Base-by-base conservation (phyloP, 1,140 invertebrate species). In the Ooceraea biroi region DNA sequence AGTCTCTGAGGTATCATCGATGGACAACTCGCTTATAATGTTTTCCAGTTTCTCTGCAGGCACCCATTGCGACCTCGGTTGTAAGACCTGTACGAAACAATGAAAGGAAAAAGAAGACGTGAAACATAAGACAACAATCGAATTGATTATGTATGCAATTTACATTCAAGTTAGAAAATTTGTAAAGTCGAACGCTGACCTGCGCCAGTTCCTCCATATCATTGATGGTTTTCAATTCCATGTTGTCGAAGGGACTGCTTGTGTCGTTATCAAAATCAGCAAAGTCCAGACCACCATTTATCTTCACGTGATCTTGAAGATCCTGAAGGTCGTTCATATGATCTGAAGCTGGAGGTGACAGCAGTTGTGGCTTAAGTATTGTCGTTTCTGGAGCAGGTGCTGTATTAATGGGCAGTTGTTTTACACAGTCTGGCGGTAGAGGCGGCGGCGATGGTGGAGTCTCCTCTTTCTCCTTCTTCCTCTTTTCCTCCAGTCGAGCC, bases 211-310 rank as follows among this genome's bases (percentile, higher is more conserved):
- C 96, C 93, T 98, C 97, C 94, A 98, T 96, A 92, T 98, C 97
- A 94, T 98, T 98, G 57, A 98, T 97, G 50, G 97, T 98, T 94
- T 98, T 98, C 41, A 98, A 92, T 95, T 98, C 97, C 93, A 98
- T 96, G 94, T 98, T 97, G 95, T 98, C 98, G 94, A 98, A 98
- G 0, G 98, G 98, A 92, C 97, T 98, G 19, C 97, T 98, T 65
- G 97, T 98, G 92, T 98, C 97, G 92, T 97, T 96, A 94, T 98
- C 97, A 95, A 98, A 98, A 91, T 98, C 97, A 57, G 96, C 96
- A 91, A 96, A 96, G 88, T 97, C 96, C 72, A 97, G 94, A 77
- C 89, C 90, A 55, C 91, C 93, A 88, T 92, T 94, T 44, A 87
- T 84, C 85, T 91, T 91, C 11, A 86, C 85, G 85, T 90, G 89